A percentile compares a stretch with the other conserved stretches of the same genome.
Conservation (phyloP, 2,797 vertebrate species). For the Acropternis orthonyx region DNA sequence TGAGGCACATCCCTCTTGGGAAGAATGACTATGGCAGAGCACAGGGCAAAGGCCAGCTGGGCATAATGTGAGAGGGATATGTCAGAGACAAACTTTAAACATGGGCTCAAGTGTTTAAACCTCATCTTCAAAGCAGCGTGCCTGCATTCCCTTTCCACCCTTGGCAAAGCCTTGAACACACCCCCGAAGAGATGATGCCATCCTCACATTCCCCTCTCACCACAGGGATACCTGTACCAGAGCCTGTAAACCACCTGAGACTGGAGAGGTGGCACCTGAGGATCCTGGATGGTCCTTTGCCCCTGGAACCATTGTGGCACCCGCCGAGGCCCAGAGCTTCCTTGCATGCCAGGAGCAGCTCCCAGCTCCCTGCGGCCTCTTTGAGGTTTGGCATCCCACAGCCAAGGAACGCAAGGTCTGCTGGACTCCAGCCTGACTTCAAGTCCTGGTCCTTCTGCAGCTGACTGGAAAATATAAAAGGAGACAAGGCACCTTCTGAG, state of each 20-base stretch:
- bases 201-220: accelerated
- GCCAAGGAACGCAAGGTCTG: background rate
- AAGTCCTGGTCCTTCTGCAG: background rate
- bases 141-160: background rate
- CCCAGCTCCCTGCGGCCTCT: background rate
- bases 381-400: accelerated
- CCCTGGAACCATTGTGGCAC: accelerated
- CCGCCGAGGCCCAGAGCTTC: background rate
- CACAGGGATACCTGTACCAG: background rate
- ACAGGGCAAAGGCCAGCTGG: accelerated
- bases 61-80: background rate
- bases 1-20: background rate
- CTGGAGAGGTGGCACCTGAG: background rate
- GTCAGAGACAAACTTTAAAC: background rate
- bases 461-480: background rate
- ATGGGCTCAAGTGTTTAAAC: accelerated
- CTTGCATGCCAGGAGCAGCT: background rate
- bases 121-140: background rate
- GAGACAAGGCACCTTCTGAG: background rate
- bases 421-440: background rate
- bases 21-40: background rate
- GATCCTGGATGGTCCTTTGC: accelerated
- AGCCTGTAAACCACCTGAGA: background rate
- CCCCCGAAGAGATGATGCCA: accelerated
- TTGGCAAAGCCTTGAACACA: background rate